Percentiles rank a stretch among this genome's conserved stretches.
Conservation (phyloP, 2,797 vertebrate species). For the Halcyon smyrnensis region DNA sequence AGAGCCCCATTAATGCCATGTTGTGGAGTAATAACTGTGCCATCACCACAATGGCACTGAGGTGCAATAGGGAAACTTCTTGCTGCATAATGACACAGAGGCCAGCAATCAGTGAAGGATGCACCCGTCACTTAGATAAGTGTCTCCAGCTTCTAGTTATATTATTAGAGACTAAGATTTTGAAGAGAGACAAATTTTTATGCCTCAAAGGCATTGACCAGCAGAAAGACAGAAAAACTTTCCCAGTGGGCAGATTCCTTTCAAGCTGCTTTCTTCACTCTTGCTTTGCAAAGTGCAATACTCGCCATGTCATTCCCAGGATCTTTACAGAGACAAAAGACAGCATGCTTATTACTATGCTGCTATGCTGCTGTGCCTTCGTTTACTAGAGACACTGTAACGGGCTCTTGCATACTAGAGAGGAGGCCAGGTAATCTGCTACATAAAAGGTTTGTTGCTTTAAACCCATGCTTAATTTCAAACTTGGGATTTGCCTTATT, state of each 20-base stretch:
- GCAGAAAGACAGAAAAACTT: neutral
- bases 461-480: neutral
- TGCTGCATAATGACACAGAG: neutral
- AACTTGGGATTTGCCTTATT: neutral
- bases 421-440: neutral
- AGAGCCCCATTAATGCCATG: neutral
- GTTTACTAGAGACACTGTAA: neutral
- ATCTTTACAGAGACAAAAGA: neutral
- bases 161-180: neutral
- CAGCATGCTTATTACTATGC: neutral
- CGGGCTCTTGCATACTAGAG: neutral
- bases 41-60: neutral
- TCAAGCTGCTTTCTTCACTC: neutral
- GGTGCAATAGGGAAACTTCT: neutral
- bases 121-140: neutral
- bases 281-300: neutral
- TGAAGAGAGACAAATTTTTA: neutral
- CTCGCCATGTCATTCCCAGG: neutral
- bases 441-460: neutral
- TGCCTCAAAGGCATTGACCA: neutral
- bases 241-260: neutral
- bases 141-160: neutral
- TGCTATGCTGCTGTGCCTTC: neutral
- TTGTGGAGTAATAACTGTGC: neutral
- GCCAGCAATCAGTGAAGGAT: neutral